phyloP scores from a whole-genome alignment of 1,140 invertebrate genomes.

The Luehdorfia chinensis region DNA sequence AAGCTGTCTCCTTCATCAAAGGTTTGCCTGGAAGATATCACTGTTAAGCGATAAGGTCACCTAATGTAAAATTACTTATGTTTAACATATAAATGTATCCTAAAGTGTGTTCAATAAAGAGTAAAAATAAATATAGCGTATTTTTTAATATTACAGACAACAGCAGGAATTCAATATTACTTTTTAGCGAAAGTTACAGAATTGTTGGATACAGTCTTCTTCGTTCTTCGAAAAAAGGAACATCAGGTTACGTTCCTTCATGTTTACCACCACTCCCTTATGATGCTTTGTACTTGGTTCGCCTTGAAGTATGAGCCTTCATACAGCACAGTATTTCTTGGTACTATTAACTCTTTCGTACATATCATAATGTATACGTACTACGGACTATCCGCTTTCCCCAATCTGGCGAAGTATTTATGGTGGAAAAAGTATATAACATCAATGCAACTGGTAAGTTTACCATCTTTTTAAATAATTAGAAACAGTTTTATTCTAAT shows the following conservation, averaged over 20 bases:
- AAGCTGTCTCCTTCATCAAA: too few species aligned
- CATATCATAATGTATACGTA: slow-evolving; percentile 89
- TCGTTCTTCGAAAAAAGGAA: slow-evolving; percentile 86
- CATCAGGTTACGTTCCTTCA: slow-evolving; percentile 85
- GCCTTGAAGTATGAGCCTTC: slow-evolving; percentile 72
- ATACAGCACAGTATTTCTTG: slow-evolving; percentile 73
- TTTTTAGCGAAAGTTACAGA: slow-evolving; percentile 30
- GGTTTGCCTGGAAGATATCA: too few species aligned
- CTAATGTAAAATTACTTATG: too few species aligned
- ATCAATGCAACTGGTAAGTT: slow-evolving; percentile 84
- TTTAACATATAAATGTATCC: too few species aligned
- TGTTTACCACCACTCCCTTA: slow-evolving; percentile 83
- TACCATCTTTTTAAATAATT: too few species aligned
- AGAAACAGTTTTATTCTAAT: too few species aligned
- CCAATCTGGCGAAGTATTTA: slow-evolving; percentile 86
- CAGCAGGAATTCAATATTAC: slow-evolving; percentile 26
- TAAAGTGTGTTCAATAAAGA: too few species aligned
- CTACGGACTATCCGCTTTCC: slow-evolving; percentile 87
- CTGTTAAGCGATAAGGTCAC: too few species aligned
- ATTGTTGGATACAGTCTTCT: slow-evolving; percentile 84
- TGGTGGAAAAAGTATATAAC: slow-evolving; percentile 96
- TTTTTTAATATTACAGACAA: slow-evolving; percentile 46
- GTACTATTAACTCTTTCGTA: slow-evolving; percentile 81
- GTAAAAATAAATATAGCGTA: too few species aligned
- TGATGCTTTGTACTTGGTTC: slow-evolving; percentile 74